A percentile compares a stretch with the other conserved stretches of the same genome.
These are phyloP conservation scores for Eublepharis macularius DNA, from an alignment of 2,113 vertebrate genomes.

Conservation along the genomic window DNA sequence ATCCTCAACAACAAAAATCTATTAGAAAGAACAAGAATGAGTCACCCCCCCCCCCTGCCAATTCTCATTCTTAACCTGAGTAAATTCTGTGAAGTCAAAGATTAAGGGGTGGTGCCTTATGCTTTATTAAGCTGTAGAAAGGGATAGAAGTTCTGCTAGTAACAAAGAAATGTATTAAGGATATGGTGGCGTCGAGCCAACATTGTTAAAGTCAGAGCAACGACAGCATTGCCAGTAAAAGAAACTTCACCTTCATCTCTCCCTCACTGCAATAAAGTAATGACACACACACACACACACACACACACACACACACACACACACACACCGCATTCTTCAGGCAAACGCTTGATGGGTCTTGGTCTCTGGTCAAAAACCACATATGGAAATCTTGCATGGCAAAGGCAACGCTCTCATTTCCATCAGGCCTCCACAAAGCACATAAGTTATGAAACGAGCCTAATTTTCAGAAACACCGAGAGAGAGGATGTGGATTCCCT, in stretches of 20 bases:
- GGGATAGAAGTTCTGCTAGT: slow-evolving; percentile 36
- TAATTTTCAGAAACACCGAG: slow-evolving; percentile 53
- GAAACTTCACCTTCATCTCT: slow-evolving; percentile 38
- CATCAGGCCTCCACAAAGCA: slow-evolving; percentile 39
- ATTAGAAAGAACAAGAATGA: slow-evolving; percentile 11
- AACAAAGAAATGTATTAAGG: slow-evolving; percentile 27
- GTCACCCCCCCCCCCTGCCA: neutral
- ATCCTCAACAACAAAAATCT: neutral
- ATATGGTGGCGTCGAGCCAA: neutral
- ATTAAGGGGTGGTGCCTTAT: neutral
- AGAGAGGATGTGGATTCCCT: slow-evolving; percentile 53
- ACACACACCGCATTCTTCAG: slow-evolving; percentile 8
- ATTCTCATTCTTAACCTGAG: neutral
- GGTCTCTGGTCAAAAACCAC: slow-evolving; percentile 55
- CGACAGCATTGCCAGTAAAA: slow-evolving; percentile 4
- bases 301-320: too few species aligned
- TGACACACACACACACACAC: too few species aligned
- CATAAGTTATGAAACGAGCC: slow-evolving; percentile 50
- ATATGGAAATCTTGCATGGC: slow-evolving; percentile 56
- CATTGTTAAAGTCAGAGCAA: slow-evolving; percentile 1
- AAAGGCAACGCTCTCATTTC: slow-evolving; percentile 44
- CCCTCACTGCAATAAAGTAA: slow-evolving; percentile 1
- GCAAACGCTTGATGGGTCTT: slow-evolving; percentile 20
- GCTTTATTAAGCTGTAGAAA: slow-evolving; percentile 28
- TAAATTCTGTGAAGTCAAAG: neutral